Conservation (phyloP, 2,888 invertebrate genomes). For the Abscondita cerata region DNA sequence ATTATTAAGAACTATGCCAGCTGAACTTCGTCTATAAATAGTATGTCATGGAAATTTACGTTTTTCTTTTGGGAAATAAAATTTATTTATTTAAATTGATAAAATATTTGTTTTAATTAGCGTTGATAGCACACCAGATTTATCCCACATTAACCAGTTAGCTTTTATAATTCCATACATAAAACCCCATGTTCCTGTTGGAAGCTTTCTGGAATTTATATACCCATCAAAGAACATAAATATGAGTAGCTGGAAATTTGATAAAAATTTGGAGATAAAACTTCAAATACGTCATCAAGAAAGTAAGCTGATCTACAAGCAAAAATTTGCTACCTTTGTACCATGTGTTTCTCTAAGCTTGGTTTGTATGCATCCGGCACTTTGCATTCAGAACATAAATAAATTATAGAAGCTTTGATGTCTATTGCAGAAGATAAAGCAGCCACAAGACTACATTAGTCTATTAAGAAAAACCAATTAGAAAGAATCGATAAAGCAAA, state of each 20-base stretch:
- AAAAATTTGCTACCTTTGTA: conserved; percentile 28
- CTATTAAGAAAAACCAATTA: conserved; percentile 35
- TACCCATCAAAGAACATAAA: conserved; percentile 46
- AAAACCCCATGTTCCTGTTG: conserved; percentile 42
- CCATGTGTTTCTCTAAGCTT: neutral
- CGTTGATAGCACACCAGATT: conserved; percentile 46
- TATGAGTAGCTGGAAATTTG: conserved; percentile 31
- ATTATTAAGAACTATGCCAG: too few species aligned
- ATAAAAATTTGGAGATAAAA: conserved; percentile 7
- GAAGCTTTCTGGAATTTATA: conserved; percentile 47
- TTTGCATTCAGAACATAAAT: conserved; percentile 41
- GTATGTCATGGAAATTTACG: too few species aligned
- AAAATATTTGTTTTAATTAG: conserved; percentile 38
- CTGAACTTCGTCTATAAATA: too few species aligned
- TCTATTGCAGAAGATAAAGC: conserved; percentile 41
- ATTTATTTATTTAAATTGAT: too few species aligned
- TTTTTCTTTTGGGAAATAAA: too few species aligned
- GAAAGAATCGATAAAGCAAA: conserved; percentile 42
- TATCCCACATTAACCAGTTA: conserved; percentile 45
- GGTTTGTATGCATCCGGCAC: conserved; percentile 30
- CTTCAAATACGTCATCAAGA: conserved; percentile 47
- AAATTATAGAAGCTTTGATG: conserved; percentile 41
- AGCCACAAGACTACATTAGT: conserved; percentile 39
- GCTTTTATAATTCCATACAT: conserved; percentile 48
- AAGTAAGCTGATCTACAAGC: conserved; percentile 39